Percentiles rank a stretch among this genome's conserved stretches.
phyloP scores from a whole-genome alignment of 2,113 vertebrate genomes.

The Malurus melanocephalus region DNA sequence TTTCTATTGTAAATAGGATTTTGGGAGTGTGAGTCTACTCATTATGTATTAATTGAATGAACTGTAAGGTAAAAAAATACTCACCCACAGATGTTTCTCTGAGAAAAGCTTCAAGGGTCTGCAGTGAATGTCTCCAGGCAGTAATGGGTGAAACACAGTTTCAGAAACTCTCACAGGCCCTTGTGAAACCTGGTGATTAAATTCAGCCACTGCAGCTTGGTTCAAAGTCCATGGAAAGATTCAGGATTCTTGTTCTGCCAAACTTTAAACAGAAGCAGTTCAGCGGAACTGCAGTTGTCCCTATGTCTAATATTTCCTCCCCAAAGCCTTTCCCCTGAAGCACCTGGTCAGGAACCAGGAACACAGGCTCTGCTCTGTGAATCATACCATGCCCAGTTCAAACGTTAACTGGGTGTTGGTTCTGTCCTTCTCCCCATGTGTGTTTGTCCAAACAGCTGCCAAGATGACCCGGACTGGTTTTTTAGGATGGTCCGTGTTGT shows the following conservation, averaged over 20 bases:
- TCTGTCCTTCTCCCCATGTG: background rate
- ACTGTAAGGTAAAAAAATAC: background rate
- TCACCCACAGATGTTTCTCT: background rate
- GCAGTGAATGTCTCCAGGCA: background rate
- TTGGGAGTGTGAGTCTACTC: background rate
- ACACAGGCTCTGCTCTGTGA: background rate
- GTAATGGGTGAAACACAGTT: rapidly evolving
- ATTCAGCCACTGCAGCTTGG: background rate
- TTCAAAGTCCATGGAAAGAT: background rate
- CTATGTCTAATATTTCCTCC: background rate
- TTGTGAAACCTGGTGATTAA: background rate
- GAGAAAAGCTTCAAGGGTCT: background rate
- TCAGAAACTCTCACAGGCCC: background rate
- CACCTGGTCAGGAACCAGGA: background rate
- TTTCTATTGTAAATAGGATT: background rate
- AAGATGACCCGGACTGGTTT: background rate
- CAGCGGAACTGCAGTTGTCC: background rate
- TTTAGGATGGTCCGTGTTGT: background rate
- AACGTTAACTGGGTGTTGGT: background rate
- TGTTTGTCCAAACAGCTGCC: background rate
- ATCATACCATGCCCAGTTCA: background rate
- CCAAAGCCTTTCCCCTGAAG: background rate
- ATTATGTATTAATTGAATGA: background rate
- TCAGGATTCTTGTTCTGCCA: background rate
- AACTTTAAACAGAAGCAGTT: background rate